Evolutionary conservation across 92 coral and sea anemone species (phyloP).

Genomic region (Porites cylindrica): DNA sequence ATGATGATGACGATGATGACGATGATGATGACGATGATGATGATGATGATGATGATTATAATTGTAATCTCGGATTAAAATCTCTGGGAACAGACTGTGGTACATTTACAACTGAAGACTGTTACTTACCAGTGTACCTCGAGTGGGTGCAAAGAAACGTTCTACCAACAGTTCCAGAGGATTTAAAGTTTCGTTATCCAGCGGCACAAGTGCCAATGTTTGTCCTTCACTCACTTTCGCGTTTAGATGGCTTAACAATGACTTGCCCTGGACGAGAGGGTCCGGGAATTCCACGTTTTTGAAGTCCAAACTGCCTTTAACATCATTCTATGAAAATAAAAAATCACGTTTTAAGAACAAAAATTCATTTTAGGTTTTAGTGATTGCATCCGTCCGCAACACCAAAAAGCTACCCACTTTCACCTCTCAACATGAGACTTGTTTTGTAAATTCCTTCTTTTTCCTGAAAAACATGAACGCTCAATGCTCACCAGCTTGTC

Average conservation of each 20-base stretch:
- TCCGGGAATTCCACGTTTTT: constrained; percentile 82
- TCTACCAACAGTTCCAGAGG: constrained; percentile 84
- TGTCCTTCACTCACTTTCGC: constrained; percentile 65
- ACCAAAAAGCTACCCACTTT: too few relatives aligned
- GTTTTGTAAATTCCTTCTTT: too few relatives aligned
- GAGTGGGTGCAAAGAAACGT: constrained; percentile 82
- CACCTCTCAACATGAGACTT: too few relatives aligned
- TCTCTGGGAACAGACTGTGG: neutral
- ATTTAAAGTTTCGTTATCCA: constrained; percentile 74
- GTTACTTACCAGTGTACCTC: constrained; percentile 78
- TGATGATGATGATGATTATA: too few relatives aligned
- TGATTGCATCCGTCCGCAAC: neutral
- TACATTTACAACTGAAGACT: too few relatives aligned
- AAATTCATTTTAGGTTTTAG: neutral
- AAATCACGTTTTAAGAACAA: neutral
- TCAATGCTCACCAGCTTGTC: constrained; percentile 65
- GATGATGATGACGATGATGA: too few relatives aligned
- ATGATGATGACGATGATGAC: too few relatives aligned
- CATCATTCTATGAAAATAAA: constrained; percentile 58
- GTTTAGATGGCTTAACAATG: constrained; percentile 77
- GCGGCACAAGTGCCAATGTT: constrained; percentile 74
- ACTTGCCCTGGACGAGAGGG: constrained; percentile 60
- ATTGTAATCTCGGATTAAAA: neutral
- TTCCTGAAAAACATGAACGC: neutral
- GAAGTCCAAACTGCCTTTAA: constrained; percentile 75